phyloP scores from a whole-genome alignment of 2,888 invertebrate genomes.

The Lithophane ornitopus region DNA sequence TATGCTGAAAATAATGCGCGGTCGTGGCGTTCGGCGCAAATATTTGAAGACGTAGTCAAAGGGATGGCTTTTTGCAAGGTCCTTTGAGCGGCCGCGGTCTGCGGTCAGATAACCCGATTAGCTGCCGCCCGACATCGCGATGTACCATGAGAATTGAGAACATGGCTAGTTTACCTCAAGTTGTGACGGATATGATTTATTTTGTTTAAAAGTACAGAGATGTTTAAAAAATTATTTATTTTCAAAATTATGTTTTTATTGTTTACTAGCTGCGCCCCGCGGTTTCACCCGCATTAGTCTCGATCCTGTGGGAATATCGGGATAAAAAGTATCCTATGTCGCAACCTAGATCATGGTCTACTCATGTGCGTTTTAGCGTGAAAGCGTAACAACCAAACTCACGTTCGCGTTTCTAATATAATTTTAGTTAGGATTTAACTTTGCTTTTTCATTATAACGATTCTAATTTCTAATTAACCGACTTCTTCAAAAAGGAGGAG shows the following conservation, averaged over 20 bases:
- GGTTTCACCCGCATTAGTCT: too few relatives aligned
- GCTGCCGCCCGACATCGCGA: constrained; percentile 62
- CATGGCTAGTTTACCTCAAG: constrained; percentile 53
- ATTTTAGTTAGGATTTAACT: too few relatives aligned
- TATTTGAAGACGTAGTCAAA: constrained; percentile 89
- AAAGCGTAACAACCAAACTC: too few relatives aligned
- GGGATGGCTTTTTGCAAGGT: constrained; percentile 86
- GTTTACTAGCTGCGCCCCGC: not conserved
- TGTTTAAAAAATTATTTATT: not conserved
- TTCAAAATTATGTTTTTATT: not conserved
- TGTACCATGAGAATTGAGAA: constrained; percentile 65
- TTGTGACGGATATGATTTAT: constrained; percentile 48
- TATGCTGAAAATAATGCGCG: constrained; percentile 89
- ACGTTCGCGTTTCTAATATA: too few relatives aligned
- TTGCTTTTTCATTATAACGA: too few relatives aligned
- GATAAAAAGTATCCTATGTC: too few relatives aligned
- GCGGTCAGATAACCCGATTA: constrained; percentile 89
- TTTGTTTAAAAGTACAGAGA: constrained; percentile 2
- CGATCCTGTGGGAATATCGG: too few relatives aligned
- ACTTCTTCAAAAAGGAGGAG: too few relatives aligned
- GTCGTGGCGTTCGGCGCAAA: constrained; percentile 86
- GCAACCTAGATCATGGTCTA: too few relatives aligned
- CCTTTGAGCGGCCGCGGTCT: constrained; percentile 85
- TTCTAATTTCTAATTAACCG: too few relatives aligned
- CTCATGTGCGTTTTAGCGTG: too few relatives aligned